Base-by-base conservation (phyloP, 2,888 invertebrate genomes). In the Lacanobia wlatinum region DNA sequence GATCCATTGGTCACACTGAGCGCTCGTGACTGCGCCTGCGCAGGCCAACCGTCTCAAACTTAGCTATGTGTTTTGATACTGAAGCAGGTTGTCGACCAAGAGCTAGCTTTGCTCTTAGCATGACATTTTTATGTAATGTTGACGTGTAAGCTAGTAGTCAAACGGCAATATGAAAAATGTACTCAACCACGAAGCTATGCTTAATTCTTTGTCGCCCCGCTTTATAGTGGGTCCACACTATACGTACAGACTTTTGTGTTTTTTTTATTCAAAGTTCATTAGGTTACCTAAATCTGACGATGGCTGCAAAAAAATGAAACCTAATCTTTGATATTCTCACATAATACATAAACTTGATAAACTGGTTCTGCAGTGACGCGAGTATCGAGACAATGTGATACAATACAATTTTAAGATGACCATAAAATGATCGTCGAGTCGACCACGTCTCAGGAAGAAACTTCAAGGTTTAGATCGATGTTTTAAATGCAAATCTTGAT, bases 1-100 rank as follows among this genome's bases (percentile, higher is more conserved):
- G 63, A 94, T 94, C 85, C 83, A 93, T 94, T 94, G 84, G 94
- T 88, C 87, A 88, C 90, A 89, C 50, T 70, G 71, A 52, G 48
- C 55, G 70, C 73, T 83, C 78, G 72, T 80, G 79, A 80, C 72
- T 76, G 61, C 48, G 70, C n/a, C 74, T 46, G 63, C 61, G 56
- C 61, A 53, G 59, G 40, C 28, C 80, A n/a, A 28, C 62, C 55
- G 69, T 66, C 76, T 62, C 76, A 59, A 71, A 68, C 74, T 68
- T 66, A 48, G 64, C 60, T 65, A 53, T 62, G 59, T 56, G 34
- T 61, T 75, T 68, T 43, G 40, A 69, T 67, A 66, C 34, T 48
- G 53, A 60, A 53, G 16, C 38, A 58, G 50, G 21, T 69, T 52
- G 58, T 58, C 21, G 18, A 59, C 69, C 18, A 76, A 68, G 18